Percentiles rank a stretch among this genome's conserved stretches.
phyloP scores from a whole-genome alignment of 2,797 vertebrate genomes.

The Sebastes hopkinsi region DNA sequence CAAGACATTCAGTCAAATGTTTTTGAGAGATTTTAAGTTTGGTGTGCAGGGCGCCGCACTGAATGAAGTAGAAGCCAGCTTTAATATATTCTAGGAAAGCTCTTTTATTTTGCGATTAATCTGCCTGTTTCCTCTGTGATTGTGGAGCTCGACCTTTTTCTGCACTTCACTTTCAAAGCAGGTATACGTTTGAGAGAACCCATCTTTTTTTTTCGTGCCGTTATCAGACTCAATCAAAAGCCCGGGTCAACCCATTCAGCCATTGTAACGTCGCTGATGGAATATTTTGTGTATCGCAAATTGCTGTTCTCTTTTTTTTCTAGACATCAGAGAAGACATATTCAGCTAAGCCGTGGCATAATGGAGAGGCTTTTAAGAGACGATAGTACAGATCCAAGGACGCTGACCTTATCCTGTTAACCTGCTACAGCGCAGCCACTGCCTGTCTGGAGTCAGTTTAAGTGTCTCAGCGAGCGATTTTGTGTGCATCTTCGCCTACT shows the following conservation, averaged over 20 bases:
- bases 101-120: constrained; percentile 33
- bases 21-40: not conserved
- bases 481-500: constrained; percentile 1
- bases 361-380: constrained; percentile 13
- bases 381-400: constrained; percentile 6
- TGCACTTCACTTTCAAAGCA: constrained; percentile 37
- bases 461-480: not conserved
- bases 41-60: not conserved
- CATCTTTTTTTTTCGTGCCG: not conserved
- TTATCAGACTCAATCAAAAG: constrained; percentile 39
- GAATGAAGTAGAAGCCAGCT: not conserved
- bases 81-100: constrained; percentile 25
- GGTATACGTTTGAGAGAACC: not conserved
- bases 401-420: constrained; percentile 15
- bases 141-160: constrained; percentile 23
- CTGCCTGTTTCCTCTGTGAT: constrained; percentile 16
- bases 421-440: not conserved
- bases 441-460: constrained; percentile 4
- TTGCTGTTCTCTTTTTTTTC: constrained; percentile 15
- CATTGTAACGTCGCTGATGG: constrained; percentile 2
- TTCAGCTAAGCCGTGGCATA: not conserved
- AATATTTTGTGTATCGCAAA: constrained; percentile 19
- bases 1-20: constrained; percentile 2
- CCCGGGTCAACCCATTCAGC: constrained; percentile 5
- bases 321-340: constrained; percentile 21